A percentile compares a stretch with the other conserved stretches of the same genome.
Evolutionary conservation across 2,797 vertebrate species (phyloP).

Genomic region (Graptemys geographica): DNA sequence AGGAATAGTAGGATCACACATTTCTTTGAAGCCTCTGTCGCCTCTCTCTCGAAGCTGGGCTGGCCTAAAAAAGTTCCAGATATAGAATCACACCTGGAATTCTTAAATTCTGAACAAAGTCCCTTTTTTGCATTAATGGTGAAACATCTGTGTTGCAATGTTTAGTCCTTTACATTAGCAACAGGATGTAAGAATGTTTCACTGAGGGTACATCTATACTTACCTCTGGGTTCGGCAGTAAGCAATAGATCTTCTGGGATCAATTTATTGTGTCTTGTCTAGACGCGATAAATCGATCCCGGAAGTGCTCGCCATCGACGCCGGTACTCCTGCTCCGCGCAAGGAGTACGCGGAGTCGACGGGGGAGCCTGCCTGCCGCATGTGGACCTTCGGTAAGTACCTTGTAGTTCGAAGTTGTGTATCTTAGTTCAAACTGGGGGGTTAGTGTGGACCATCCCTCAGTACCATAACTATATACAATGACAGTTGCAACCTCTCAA

Average conservation of each 20-base stretch:
- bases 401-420: too few relatives aligned
- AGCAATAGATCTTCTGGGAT: too few relatives aligned
- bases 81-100: slow-evolving; percentile 35
- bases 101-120: not conserved
- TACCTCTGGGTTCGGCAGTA: too few relatives aligned
- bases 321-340: too few relatives aligned
- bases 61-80: slow-evolving; percentile 21
- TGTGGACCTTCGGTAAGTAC: too few relatives aligned
- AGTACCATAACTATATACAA: accelerated
- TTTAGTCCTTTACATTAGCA: not conserved
- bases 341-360: too few relatives aligned
- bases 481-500: not conserved
- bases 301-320: too few relatives aligned
- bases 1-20: not conserved
- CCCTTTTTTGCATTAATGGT: not conserved
- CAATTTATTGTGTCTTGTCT: too few relatives aligned
- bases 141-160: not conserved
- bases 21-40: not conserved
- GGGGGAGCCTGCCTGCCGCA: too few relatives aligned
- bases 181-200: slow-evolving; percentile 32
- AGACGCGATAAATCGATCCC: too few relatives aligned
- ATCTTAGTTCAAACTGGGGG: too few relatives aligned
- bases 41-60: accelerated
- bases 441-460: not conserved
- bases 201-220: not conserved